phyloP scores from a whole-genome alignment of 2,113 vertebrate species.

The Grantiella picta region DNA sequence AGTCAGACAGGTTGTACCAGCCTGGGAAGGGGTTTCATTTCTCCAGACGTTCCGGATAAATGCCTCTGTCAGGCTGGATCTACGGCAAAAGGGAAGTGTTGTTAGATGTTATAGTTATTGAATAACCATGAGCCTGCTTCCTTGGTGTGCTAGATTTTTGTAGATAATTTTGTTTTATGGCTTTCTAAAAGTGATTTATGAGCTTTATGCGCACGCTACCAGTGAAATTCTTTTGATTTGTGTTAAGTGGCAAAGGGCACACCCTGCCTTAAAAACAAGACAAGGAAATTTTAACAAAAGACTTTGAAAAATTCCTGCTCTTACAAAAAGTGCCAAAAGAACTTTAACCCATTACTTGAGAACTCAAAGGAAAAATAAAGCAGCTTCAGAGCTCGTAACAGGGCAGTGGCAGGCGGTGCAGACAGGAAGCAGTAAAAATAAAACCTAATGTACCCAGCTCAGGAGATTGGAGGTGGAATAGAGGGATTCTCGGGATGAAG shows the following conservation, averaged over 20 bases:
- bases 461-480: not conserved
- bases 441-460: not conserved
- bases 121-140: slow-evolving; percentile 48
- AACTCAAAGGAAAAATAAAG: not conserved
- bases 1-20: slow-evolving; percentile 7
- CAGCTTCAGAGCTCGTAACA: not conserved
- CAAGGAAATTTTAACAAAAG: slow-evolving; percentile 59
- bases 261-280: slow-evolving; percentile 45
- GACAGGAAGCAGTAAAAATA: not conserved
- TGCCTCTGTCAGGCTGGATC: slow-evolving; percentile 9
- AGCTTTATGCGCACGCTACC: not conserved
- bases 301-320: slow-evolving; percentile 22
- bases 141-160: slow-evolving; percentile 41
- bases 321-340: not conserved
- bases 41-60: not conserved
- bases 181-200: slow-evolving; percentile 57
- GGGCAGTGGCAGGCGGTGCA: not conserved
- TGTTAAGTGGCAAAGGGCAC: slow-evolving; percentile 53
- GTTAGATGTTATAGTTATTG: slow-evolving; percentile 45
- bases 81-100: slow-evolving; percentile 17
- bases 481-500: not conserved
- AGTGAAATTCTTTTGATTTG: slow-evolving; percentile 39
- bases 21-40: not conserved
- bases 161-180: slow-evolving; percentile 58
- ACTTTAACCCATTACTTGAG: slow-evolving; percentile 43